Base-by-base conservation (phyloP, 2,797 vertebrate species). In the Myotis findleyi region DNA sequence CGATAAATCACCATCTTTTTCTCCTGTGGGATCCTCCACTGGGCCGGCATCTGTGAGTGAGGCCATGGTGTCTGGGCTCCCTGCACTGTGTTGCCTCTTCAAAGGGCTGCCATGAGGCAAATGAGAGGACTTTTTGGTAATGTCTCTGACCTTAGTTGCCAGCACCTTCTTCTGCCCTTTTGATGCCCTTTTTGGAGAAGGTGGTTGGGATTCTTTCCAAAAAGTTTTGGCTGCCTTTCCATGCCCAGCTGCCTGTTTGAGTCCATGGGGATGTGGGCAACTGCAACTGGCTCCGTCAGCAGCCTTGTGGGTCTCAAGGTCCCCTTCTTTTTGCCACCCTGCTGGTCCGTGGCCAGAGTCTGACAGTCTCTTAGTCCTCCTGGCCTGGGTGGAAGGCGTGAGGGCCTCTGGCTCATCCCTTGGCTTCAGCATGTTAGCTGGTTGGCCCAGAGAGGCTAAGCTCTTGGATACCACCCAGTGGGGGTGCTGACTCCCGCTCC, bases 1-100 rank as follows among this genome's bases (percentile, higher is more conserved):
- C 73, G 99, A 99, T 13, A 94, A 79, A 30, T 93, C 89, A 53
- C 27, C 17, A 57, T 98, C 98, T 85, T 98, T 98, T 79, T 75
- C 87, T 86, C 57, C 47, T 36, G n/a, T 9, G n/a, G 3, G 6
- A 57, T 21, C 62, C 20, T 38, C 21, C 47, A 33, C 7, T 25
- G 38, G 76, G 47, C 59, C 87, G 27, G 38, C 55, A 21, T 90
- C 75, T 55, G 86, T 95, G 96, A 80, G 98, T 97, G 97, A 96
- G 96, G 93, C 20, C 33, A 53, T 94, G 94, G 96, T 81, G 91
- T 93, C 98, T 64, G 99, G 96, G 94, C 98, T 97, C 83, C 99
- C 99, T 13, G 98, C 98, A 92, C 99, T 99, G 59, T 98, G 98
- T 98, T 99, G 99, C 64, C 96, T 98, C 81, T 98, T 99, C 72